These are phyloP conservation scores for Incurvaria masculella DNA, from an alignment of 2,888 invertebrate species.

Conservation along the genomic window DNA sequence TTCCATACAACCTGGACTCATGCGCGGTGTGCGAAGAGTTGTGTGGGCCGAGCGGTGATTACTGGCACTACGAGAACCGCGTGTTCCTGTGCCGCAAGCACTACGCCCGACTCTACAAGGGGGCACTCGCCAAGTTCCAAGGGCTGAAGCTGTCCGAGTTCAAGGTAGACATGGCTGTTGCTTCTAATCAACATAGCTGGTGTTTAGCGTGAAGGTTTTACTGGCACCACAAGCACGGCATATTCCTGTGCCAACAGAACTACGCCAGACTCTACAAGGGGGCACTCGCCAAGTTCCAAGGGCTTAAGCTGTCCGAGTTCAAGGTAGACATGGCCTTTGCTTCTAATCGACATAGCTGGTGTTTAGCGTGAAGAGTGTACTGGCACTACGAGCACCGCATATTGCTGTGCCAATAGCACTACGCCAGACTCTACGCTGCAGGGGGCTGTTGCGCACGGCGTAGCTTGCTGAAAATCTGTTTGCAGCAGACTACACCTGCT, in stretches of 20 bases:
- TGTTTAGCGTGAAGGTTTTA: no score
- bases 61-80: constrained; percentile 53
- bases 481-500: no score
- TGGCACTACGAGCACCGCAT: no score
- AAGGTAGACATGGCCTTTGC: no score
- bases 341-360: no score
- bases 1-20: constrained; percentile 46
- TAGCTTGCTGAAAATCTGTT: no score
- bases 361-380: no score
- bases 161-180: no score
- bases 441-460: no score
- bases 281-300: constrained; percentile 42
- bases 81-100: constrained; percentile 45
- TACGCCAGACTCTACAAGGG: constrained; percentile 37
- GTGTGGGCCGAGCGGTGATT: constrained; percentile 54
- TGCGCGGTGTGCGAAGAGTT: constrained; percentile 43
- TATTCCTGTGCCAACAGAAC: constrained; percentile 45
- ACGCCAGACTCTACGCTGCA: no score
- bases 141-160: constrained; percentile 41
- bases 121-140: constrained; percentile 42
- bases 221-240: constrained; percentile 51
- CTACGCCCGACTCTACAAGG: constrained; percentile 36
- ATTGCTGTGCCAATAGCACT: no score
- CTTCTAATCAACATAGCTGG: no score
- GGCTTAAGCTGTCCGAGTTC: constrained; percentile 39